phyloP scores from a whole-genome alignment of 2,113 vertebrate genomes.

The Calidris pugnax region DNA sequence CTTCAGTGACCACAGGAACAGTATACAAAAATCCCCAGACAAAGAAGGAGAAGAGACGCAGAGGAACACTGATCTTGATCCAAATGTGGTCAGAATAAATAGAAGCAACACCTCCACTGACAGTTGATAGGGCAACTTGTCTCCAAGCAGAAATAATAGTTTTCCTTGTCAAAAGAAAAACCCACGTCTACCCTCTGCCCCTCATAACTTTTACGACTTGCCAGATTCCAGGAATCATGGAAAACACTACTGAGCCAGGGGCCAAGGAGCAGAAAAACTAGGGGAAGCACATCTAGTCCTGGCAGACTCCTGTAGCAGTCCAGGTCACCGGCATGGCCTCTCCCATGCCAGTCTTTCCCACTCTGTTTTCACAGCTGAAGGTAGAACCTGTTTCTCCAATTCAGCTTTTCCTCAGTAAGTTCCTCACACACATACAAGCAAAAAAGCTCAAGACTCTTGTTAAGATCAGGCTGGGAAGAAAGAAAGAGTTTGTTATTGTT shows the following conservation, averaged over 20 bases:
- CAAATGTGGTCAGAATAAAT: neutral
- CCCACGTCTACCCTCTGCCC: neutral
- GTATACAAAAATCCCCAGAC: neutral
- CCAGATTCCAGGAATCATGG: neutral
- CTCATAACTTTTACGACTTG: neutral
- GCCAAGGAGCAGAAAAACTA: neutral
- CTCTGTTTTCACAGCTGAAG: neutral
- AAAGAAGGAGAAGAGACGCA: neutral
- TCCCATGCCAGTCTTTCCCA: neutral
- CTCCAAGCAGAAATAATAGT: neutral
- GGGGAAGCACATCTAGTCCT: neutral
- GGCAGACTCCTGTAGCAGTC: neutral
- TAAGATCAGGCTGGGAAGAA: neutral
- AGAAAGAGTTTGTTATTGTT: neutral
- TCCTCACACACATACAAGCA: neutral
- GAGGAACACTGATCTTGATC: neutral
- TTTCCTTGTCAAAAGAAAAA: neutral
- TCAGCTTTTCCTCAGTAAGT: neutral
- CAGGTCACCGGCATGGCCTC: neutral
- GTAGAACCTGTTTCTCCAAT: neutral
- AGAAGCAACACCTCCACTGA: neutral
- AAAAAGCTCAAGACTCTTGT: neutral
- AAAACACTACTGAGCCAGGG: neutral
- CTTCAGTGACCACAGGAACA: neutral
- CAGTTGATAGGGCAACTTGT: neutral